Base-by-base conservation (phyloP, 2,797 vertebrate species). In the Triplophysa yarkandensis region DNA sequence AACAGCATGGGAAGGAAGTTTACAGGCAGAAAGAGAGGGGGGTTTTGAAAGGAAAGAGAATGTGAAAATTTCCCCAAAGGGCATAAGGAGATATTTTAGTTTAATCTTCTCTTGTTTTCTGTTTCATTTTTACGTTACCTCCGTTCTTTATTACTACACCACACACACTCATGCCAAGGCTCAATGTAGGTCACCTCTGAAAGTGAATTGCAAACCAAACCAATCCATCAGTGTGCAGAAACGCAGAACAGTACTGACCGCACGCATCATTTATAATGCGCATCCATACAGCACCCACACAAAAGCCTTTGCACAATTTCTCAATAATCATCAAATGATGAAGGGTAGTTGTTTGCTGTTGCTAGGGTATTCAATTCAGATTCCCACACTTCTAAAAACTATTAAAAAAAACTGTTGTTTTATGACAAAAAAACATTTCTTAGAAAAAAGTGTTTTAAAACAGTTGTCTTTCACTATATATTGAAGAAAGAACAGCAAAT, bases 151-250 rank as follows among this genome's bases (percentile, higher is more conserved):
- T 34, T 74, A 32, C 73, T 39, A 44, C 60, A 30, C 50, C 46
- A 71, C 72, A 75, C 17, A 66, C 70, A 46, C 70, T 54, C 66
- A 27, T 36, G 48, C 23, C 41, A 16, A 17, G 66, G 48, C 68
- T 80, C 80, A 88, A 92, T 90, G 85, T 91, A 89, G 90, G 89
- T 90, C 88, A 91, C 75, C 82, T 77, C 87, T 86, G 68, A 89
- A 89, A 89, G 83, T 81, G 83, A 91, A 89, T 88, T 83, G 85
- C 84, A 90, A 90, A 92, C 90, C 86, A 91, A 88, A 91, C 84
- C 83, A 81, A 84, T 86, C 82, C 76, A 85, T 88, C 88, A 84
- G 79, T 54, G 52, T 78, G 64, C 50, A 69, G 44, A 58, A 64
- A 60, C 30, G 50, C 62, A 48, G 52, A 52, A 70, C 14, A 19